Base-by-base conservation (phyloP, 2,888 invertebrate species). In the Agrilus mali region DNA sequence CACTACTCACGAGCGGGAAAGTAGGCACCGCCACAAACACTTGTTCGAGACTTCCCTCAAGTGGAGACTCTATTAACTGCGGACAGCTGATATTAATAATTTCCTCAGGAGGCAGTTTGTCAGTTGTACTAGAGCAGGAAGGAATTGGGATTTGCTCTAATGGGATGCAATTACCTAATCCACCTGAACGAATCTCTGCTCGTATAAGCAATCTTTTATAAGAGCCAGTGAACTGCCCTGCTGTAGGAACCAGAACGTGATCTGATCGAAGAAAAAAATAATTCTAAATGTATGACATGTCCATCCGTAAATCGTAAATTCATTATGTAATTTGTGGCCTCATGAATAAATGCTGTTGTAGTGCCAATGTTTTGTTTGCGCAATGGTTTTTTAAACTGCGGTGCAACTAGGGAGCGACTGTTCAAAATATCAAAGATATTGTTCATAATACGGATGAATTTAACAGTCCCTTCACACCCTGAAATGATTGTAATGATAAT, bases 381-480 rank as follows among this genome's bases (percentile, higher is more conserved):
- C 14, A 51, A 15, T 20, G 50, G 46, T 8, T 42, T 36, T 43
- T 49, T 50, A 31, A 43, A 49, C 36, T 47, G 46, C 20, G 16
- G 37, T 7, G 38, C 31, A 36, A 49, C 36, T 16, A 49, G 34
- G 42, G 48, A 47, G 42, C 47, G 51, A 13, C 48, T 47, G 45
- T 56, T 54, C 6, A 54, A 45, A 17, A 56, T 44, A 46, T 56
- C 54, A 44, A 56, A 56, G 2, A 50, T 15, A 40, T 47, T 40
- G 46, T 57, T 54, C 13, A 54, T 36, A n/a, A 46, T 43, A 38
- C 39, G 39, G 8, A 53, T 43, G 42, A 56, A 55, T 33, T 45
- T 27, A 16, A 48, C 38, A 13, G 55, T 55, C 7, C 49, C 42
- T 31, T 32, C 38, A 37, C 49, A 48, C 45, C 32, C 46, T 46